Evolutionary conservation across 1,140 invertebrate genomes (phyloP), one percentile per base, ranked within the genome.

Genomic region (Hycleus phaleratus): DNA sequence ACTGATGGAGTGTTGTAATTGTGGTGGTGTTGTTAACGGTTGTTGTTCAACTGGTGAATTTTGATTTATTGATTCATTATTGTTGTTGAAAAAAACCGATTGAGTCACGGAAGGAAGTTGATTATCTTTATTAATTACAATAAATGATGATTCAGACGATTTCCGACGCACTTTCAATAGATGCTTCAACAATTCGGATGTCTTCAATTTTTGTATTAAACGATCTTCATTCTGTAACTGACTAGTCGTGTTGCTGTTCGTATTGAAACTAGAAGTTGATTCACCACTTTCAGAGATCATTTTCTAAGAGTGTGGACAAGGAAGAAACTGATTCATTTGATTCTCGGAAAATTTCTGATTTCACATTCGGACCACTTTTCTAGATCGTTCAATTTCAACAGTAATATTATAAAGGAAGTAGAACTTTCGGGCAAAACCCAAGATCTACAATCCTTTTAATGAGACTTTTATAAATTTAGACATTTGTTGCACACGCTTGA

Each of bases 201-300:
- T 55, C n/a, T 44, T 61, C 18, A 64, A 44, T 49, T 56, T 53
- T 8, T 57, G 45, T 43, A 63, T 55, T 46, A 56, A 51, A 39
- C 48, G 51, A 32, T 45, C 54, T 42, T 61, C 54, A 26, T 39
- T 32, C 32, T 7, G 32, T 18, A 18, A 18, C 18, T 47, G 40
- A 26, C 25, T 45, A 11, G 12, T 43, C 26, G 42, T 12, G n/a
- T 24, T 53, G 45, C 38, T 49, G 38, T 49, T 43, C 12, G 26
- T 32, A 42, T 26, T 58, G 40, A 38, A 38, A 49, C 54, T 40
- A 46, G 38, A 26, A 26, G 59, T 57, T 61, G 59, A 61, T 55
- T 59, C 58, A 61, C 55, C 59, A 61, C 45, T 59, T 61, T 61
- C 56, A 44, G 53, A 54, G 52, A 55, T 50, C 59, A 60, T 51